Evolutionary conservation across 2,888 invertebrate genomes (phyloP), one percentile per base, ranked within the genome.

Genomic region (Oscheius onirici): DNA sequence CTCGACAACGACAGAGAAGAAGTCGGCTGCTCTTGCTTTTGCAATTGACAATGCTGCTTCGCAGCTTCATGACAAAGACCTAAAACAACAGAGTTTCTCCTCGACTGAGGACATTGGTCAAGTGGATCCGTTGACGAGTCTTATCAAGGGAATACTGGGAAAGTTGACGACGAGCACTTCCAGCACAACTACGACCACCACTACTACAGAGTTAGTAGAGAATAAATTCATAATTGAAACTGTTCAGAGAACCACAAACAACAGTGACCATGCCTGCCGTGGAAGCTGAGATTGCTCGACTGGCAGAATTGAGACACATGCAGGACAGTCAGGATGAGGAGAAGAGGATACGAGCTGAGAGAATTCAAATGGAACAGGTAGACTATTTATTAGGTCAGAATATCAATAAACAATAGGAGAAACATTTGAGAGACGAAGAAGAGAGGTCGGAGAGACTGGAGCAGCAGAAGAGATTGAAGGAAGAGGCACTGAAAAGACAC

Each of bases 111-210:
- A 63, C 20, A 46, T 63, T 26, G 49, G 49, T 15, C 24, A 63
- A 26, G 49, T 49, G 28, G 78, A 78, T 66, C 73, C 76, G 1
- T 41, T 78, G 10, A 76, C 75, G 1, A 74, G 74, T 13, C 57
- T 78, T 1, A 78, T 78, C 57, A 76, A 61, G 41, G 78, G 78
- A 20, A 40, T 78, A 0, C 74, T 78, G 17, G 78, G 78, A 43
- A 43, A 26, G 15, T 40, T 61, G 26, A 49, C 58, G 1, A 58
- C 40, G 13, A 26, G 57, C 8, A 24, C 49, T n/a, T 15, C 51
- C 5, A 34, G 24, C 5, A n/a, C 46, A 1, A 46, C 34, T 15
- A 22, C 28, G 1, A 28, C 15, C 3, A 28, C 49, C 17, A 49
- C 61, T 2, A 46, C 49, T 15, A 63, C 63, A 6, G n/a, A 26